Evolutionary conservation across 2,888 invertebrate genomes (phyloP).

Genomic region (Perizoma flavofasciatum): DNA sequence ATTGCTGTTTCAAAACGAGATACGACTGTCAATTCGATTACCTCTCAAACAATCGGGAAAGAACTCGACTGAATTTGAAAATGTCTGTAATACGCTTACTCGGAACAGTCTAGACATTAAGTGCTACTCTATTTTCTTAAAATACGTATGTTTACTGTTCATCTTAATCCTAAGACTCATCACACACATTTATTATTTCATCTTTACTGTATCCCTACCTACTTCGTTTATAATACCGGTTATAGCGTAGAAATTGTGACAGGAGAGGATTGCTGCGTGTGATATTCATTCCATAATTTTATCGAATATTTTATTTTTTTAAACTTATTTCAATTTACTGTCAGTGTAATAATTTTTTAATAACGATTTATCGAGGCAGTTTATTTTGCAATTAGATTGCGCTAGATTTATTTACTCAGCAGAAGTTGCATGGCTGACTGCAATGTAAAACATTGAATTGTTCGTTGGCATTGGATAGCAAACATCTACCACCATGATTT

Average conservation of each 20-base stretch:
- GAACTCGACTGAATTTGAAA: constrained; percentile 77
- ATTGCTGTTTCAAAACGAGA: constrained; percentile 33
- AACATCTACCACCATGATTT: constrained; percentile 14
- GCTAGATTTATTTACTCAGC: constrained; percentile 63
- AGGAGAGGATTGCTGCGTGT: constrained; percentile 77
- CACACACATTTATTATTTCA: constrained; percentile 24
- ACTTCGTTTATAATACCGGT: constrained; percentile 39
- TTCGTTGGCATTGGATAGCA: constrained; percentile 44
- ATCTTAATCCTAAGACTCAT: constrained; percentile 58
- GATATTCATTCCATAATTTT: constrained; percentile 78
- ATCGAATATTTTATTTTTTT: constrained; percentile 58
- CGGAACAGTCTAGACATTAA: constrained; percentile 80
- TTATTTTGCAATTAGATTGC: constrained; percentile 80
- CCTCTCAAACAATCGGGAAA: constrained; percentile 78
- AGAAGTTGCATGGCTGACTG: constrained; percentile 37
- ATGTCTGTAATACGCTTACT: constrained; percentile 82
- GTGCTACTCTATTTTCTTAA: constrained; percentile 82
- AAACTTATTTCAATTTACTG: constrained; percentile 47
- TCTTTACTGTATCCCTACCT: constrained; percentile 27
- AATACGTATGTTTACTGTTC: constrained; percentile 72
- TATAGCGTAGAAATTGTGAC: constrained; percentile 42
- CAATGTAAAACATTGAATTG: constrained; percentile 76
- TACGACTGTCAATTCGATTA: constrained; percentile 62
- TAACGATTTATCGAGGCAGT: constrained; percentile 39
- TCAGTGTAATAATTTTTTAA: constrained; percentile 32